A percentile compares a stretch with the other conserved stretches of the same genome.
Evolutionary conservation across 2,113 vertebrate genomes (phyloP).

Genomic region (Leiothrix lutea): DNA sequence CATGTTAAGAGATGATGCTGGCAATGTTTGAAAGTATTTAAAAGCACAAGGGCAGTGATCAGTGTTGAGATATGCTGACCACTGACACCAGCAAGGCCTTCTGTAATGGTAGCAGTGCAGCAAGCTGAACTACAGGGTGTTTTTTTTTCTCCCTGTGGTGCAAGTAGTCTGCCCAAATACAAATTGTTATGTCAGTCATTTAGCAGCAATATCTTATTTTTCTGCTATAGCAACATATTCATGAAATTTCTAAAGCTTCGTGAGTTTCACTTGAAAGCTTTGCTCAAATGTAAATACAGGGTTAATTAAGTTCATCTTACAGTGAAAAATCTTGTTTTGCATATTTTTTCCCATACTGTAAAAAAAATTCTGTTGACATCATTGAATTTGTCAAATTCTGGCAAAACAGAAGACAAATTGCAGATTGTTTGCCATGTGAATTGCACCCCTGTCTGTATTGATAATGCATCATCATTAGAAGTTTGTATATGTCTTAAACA

Average conservation of each 20-base stretch:
- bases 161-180: background rate
- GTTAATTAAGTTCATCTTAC: background rate
- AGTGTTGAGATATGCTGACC: background rate
- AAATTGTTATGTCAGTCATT: background rate
- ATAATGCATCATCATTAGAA: background rate
- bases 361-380: background rate
- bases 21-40: background rate
- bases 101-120: background rate
- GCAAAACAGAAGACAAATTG: background rate
- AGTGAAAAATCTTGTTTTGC: background rate
- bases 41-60: background rate
- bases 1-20: background rate
- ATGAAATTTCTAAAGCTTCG: background rate
- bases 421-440: background rate
- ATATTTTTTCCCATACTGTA: background rate
- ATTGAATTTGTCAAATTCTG: background rate
- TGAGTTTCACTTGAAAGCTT: background rate
- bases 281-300: background rate
- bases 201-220: background rate
- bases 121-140: background rate
- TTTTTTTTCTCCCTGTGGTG: background rate
- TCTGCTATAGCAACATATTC: background rate
- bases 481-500: background rate
- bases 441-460: background rate
- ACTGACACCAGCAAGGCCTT: background rate